phyloP scores from a whole-genome alignment of 2,113 vertebrate species.

The Dicerorhinus sumatrensis region DNA sequence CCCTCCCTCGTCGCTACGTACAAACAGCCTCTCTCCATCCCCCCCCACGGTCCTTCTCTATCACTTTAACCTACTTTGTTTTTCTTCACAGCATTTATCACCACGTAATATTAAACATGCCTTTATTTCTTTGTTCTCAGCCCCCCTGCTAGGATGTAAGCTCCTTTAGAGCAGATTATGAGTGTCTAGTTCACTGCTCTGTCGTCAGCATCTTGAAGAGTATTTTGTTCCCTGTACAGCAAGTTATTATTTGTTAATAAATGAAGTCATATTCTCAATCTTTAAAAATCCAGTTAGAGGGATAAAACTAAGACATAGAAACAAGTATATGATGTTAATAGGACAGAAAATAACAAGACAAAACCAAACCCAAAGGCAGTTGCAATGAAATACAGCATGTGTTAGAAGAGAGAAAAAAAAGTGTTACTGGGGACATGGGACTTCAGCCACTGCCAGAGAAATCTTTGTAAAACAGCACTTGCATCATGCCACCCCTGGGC shows the following conservation, averaged over 20 bases:
- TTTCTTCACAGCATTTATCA: not conserved
- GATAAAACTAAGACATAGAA: not conserved
- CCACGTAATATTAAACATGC: not conserved
- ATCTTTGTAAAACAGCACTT: not conserved
- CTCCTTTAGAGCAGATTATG: not conserved
- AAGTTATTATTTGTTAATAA: not conserved
- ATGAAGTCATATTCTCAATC: not conserved
- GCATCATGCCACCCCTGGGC: no score
- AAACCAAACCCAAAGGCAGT: not conserved
- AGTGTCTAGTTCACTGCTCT: not conserved
- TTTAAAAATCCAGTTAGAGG: not conserved
- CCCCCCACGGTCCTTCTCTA: not conserved
- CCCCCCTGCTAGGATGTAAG: not conserved
- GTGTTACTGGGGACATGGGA: rapidly evolving
- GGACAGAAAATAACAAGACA: not conserved
- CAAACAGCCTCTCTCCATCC: not conserved
- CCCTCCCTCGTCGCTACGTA: not conserved
- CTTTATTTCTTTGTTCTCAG: not conserved
- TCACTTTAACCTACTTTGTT: no score
- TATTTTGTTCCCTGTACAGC: not conserved
- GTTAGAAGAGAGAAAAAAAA: not conserved
- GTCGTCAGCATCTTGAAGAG: not conserved
- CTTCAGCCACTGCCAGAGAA: not conserved
- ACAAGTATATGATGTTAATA: not conserved
- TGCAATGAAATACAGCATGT: no score